phyloP scores from a whole-genome alignment of 1,140 invertebrate genomes.

The Zaprionus ghesquierei region DNA sequence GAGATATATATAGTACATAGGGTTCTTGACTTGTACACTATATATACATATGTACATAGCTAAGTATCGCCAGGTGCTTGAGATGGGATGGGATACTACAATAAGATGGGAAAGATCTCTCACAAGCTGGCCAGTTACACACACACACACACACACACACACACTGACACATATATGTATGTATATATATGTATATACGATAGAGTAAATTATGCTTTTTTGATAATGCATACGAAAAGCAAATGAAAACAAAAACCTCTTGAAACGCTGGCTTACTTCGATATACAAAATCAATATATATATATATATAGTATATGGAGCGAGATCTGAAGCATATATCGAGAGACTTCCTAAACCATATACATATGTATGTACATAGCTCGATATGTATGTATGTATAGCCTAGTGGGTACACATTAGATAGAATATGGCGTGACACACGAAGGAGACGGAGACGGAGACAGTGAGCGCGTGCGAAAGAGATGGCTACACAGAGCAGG shows the following conservation, averaged over 20 bases:
- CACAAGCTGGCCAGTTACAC: conserved; percentile 23
- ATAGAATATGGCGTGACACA: conserved; percentile 40
- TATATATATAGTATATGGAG: conserved; percentile 9
- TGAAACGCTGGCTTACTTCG: conserved; percentile 2
- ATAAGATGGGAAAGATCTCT: background rate
- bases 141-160: conserved; percentile 2
- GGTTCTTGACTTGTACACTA: conserved; percentile 13
- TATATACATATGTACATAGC: too few species aligned
- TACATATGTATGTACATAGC: conserved; percentile 35
- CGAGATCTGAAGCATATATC: conserved; percentile 17
- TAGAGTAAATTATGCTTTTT: conserved; percentile 44
- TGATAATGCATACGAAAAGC: conserved; percentile 6
- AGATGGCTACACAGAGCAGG: background rate
- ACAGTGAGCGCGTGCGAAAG: background rate
- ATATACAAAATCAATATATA: conserved; percentile 17
- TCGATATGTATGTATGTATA: conserved; percentile 47
- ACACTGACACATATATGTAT: conserved; percentile 33
- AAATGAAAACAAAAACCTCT: conserved; percentile 11
- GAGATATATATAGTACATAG: background rate
- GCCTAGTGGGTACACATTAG: conserved; percentile 33
- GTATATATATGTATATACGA: conserved; percentile 44
- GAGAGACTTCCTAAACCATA: conserved; percentile 32
- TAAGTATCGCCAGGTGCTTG: conserved; percentile 34
- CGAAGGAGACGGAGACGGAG: background rate
- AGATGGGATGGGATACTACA: background rate